phyloP scores from a whole-genome alignment of 2,888 invertebrate genomes.

The Psylliodes chrysocephalus region DNA sequence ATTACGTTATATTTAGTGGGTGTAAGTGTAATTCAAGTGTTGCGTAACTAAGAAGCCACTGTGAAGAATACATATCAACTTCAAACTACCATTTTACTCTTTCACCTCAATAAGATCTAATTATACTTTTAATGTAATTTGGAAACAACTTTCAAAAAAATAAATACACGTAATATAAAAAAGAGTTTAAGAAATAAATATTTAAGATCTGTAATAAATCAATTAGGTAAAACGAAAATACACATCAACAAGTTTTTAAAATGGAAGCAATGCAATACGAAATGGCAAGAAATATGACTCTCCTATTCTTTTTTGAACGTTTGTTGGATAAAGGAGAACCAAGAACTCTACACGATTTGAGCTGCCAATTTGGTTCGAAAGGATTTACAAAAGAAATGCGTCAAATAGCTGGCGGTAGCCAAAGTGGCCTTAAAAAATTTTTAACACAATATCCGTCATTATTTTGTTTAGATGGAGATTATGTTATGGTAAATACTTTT shows the following conservation, averaged over 20 bases:
- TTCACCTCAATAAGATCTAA: background rate
- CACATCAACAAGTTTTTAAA: conserved; percentile 12
- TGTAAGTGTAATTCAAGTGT: conserved; percentile 8
- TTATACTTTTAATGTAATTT: background rate
- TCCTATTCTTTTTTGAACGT: conserved; percentile 98
- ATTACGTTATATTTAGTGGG: conserved; percentile 11
- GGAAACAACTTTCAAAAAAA: background rate
- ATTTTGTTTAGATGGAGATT: conserved; percentile 94
- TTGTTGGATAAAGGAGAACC: conserved; percentile 97
- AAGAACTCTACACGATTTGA: conserved; percentile 95
- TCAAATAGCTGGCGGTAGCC: conserved; percentile 94
- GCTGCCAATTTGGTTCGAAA: conserved; percentile 99
- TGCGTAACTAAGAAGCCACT: conserved; percentile 3
- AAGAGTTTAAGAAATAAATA: background rate
- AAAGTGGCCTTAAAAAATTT: conserved; percentile 96
- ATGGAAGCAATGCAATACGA: conserved; percentile 97
- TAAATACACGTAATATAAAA: background rate
- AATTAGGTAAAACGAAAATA: background rate
- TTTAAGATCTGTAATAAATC: background rate
- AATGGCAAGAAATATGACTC: conserved; percentile 91
- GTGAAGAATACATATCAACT: background rate
- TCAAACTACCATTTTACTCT: background rate
- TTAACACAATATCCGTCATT: conserved; percentile 95
- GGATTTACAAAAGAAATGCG: conserved; percentile 99
- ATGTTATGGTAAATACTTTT: conserved; percentile 86